Evolutionary conservation across 2,888 invertebrate genomes (phyloP), one percentile per base, ranked within the genome.

Genomic region (Alentia gelatinosa): DNA sequence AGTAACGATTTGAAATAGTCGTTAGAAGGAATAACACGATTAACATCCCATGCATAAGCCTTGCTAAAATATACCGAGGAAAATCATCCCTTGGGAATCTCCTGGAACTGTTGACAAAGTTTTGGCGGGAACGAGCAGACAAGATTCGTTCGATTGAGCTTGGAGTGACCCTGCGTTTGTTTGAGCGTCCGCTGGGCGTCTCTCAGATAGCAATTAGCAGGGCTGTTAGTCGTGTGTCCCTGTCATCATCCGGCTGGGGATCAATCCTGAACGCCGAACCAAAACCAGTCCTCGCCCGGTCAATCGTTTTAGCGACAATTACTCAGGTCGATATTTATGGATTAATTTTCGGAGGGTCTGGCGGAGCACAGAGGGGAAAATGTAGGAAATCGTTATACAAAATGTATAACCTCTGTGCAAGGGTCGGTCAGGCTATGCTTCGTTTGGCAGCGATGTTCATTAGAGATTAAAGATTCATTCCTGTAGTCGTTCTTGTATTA

Each of bases 251-350:
- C 30, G 26, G 26, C 68, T 30, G 4, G 1, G 19, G 68, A 68
- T 68, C 68, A 30, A 68, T 68, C 12, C 26, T 4, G n/a, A 26
- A 19, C 26, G 33, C 26, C 68, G 26, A 26, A 68, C 30, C 26
- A 9, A 68, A 68, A 68, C n/a, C 68, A 68, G 68, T 12, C 68
- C 30, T 30, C 7, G 47, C 47, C 19, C n/a, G 30, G 68, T 68
- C 68, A 68, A 68, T 68, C 68, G 30, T 68, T 68, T 68, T 68
- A 68, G 26, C n/a, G n/a, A 68, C 68, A 68, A 68, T 68, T 68
- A 68, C 68, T 15, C 30, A 26, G 30, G 26, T 68, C 68, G 15
- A 68, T 68, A 68, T 68, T 68, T 68, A 68, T 68, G 68, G 68
- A 68, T 68, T 68, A 26, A 68, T 68, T 68, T 68, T 68, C 12